Base-by-base conservation (phyloP, 92 coral and sea anemone species). In the Phenganax stokvisi region DNA sequence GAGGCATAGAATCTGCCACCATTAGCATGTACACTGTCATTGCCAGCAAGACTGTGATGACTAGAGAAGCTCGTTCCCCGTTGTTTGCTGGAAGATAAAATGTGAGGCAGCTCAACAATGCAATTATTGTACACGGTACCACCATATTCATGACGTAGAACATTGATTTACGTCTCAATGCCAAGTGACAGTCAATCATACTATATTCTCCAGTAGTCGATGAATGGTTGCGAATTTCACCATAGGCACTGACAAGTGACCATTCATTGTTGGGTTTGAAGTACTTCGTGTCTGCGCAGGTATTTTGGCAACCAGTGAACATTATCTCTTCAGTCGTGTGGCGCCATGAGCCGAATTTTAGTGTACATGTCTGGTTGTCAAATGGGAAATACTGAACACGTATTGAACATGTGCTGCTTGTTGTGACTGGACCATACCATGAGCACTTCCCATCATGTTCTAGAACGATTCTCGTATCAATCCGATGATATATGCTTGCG, bases 261-360 rank as follows among this genome's bases (percentile, higher is more conserved):
- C 96, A 94, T 71, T 92, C 97, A 7, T 97, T 93, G 79, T 88
- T 92, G 51, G 86, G 89, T 57, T 89, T 89, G 82, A 85, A 92
- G 80, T 83, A 72, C 44, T 56, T 67, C 0, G 85, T 81, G 60
- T 93, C 98, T 3, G 92, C 97, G 8, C 92, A 86, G 9, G 86
- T 17, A 8, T 76, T 55, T 15, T 85, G 74, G 6, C 87, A 37
- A 44, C 92, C 87, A n/a, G 70, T 57, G 90, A 94, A 88, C 17
- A 88, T 72, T 51, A 94, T 72, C 51, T 97, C 94, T 82, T 88
- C 90, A 3, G 97, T 93, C 44, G 69, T 86, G 70, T 89, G 90
- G 28, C 94, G 90, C 98, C 98, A 94, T 51, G 98, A 94, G 74
- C 98, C 98, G 37, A 94, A 94, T 37, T 88, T 90, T 16, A 94